These are phyloP conservation scores for Drosophila kambysellisi DNA, from an alignment of 2,888 invertebrate genomes.

Conservation along the genomic window DNA sequence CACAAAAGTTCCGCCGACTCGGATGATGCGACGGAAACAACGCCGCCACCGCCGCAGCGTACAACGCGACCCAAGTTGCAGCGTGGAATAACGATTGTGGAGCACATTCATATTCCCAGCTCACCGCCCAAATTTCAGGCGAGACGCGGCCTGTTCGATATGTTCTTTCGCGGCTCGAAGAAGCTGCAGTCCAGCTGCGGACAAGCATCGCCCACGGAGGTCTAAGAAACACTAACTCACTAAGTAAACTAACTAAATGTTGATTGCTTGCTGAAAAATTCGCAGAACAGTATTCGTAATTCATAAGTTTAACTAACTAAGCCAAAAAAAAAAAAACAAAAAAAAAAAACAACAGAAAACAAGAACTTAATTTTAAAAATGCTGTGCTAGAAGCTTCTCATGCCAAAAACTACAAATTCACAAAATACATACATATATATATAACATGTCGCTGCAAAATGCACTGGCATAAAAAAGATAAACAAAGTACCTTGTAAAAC, in stretches of 20 bases:
- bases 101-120: constrained; percentile 71
- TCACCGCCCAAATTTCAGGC: constrained; percentile 70
- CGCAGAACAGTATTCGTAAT: constrained; percentile 78
- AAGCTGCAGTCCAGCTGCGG: constrained; percentile 82
- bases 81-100: constrained; percentile 82
- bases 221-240: constrained; percentile 58
- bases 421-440: neutral
- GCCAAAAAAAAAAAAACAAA: constrained; percentile 38
- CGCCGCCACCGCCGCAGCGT: constrained; percentile 48
- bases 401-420: constrained; percentile 64
- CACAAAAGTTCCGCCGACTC: constrained; percentile 60
- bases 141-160: constrained; percentile 79
- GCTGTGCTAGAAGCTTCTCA: constrained; percentile 79
- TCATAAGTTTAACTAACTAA: constrained; percentile 63
- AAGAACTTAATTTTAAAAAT: constrained; percentile 26
- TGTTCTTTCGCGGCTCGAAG: constrained; percentile 84
- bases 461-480: constrained; percentile 18
- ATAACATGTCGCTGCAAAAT: constrained; percentile 38
- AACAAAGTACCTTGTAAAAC: constrained; percentile 49
- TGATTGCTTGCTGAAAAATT: constrained; percentile 77
- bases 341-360: constrained; percentile 14
- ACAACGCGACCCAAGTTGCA: constrained; percentile 71
- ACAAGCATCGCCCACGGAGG: constrained; percentile 82
- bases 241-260: constrained; percentile 39
- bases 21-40: constrained; percentile 51